Percentiles rank a stretch among this genome's conserved stretches.
Evolutionary conservation across 2,888 invertebrate genomes (phyloP).

Genomic region (Polydesmus complanatus): DNA sequence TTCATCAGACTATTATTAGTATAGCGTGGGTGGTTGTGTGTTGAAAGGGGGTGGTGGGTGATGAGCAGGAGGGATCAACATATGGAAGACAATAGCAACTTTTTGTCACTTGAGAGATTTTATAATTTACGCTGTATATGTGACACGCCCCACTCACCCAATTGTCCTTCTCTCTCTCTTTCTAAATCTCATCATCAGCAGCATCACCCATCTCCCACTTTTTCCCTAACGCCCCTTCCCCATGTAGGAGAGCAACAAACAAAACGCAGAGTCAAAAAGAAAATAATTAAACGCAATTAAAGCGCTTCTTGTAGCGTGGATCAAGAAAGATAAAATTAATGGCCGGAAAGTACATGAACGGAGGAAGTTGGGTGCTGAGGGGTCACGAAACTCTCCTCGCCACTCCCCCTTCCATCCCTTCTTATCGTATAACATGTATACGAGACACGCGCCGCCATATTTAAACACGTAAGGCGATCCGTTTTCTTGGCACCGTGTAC

Average conservation of each 20-base stretch:
- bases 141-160: background rate
- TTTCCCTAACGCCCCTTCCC: no score
- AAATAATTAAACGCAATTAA: background rate
- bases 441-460: background rate
- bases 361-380: background rate
- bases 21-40: no score
- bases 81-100: no score
- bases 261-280: background rate
- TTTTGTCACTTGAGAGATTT: background rate
- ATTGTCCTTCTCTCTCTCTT: background rate
- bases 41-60: no score
- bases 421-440: background rate
- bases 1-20: no score
- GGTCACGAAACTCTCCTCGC: background rate
- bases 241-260: background rate
- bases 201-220: no score
- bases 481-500: no score
- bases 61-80: no score
- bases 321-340: background rate
- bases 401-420: no score
- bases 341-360: no score
- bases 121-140: background rate
- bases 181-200: background rate
- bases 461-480: no score
- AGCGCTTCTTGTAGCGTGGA: background rate